A percentile compares a stretch with the other conserved stretches of the same genome.
phyloP scores from a whole-genome alignment of 2,888 invertebrate genomes.

The Drosophila subsilvestris region DNA sequence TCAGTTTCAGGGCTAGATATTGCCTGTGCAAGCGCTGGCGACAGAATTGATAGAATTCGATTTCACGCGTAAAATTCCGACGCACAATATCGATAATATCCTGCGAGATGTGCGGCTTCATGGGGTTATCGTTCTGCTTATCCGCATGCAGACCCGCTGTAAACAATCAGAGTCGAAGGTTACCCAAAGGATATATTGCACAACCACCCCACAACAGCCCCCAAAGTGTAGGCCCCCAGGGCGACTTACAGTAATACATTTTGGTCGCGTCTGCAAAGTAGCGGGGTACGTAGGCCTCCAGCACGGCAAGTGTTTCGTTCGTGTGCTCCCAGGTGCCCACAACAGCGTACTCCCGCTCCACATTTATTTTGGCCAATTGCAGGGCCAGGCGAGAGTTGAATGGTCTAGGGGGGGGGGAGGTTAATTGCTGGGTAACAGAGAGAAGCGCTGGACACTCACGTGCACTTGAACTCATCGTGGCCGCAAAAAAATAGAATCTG shows the following conservation, averaged over 20 bases:
- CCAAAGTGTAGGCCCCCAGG: constrained; percentile 45
- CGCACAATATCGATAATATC: constrained; percentile 92
- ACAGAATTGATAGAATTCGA: constrained; percentile 96
- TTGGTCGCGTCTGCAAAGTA: constrained; percentile 91
- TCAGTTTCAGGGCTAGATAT: constrained; percentile 87
- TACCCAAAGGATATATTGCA: constrained; percentile 69
- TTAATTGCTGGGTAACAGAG: constrained; percentile 3
- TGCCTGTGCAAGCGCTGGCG: constrained; percentile 92
- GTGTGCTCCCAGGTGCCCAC: constrained; percentile 95
- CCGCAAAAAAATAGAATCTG: constrained; percentile 96
- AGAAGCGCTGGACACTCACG: constrained; percentile 85
- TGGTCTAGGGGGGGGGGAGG: constrained; percentile 86
- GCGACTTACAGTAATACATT: constrained; percentile 87
- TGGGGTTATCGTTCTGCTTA: constrained; percentile 91
- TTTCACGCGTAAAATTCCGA: constrained; percentile 93
- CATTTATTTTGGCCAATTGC: constrained; percentile 92
- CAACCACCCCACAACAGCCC: too few species aligned
- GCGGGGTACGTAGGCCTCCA: constrained; percentile 93
- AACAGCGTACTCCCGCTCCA: constrained; percentile 93
- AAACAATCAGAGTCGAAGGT: constrained; percentile 36
- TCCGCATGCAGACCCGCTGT: constrained; percentile 82
- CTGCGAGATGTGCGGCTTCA: constrained; percentile 93
- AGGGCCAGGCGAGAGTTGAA: constrained; percentile 92
- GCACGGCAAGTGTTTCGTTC: constrained; percentile 91
- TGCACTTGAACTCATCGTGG: constrained; percentile 91